These are phyloP conservation scores for Epinotia bilunana DNA, from an alignment of 2,888 invertebrate species.

Conservation along the genomic window DNA sequence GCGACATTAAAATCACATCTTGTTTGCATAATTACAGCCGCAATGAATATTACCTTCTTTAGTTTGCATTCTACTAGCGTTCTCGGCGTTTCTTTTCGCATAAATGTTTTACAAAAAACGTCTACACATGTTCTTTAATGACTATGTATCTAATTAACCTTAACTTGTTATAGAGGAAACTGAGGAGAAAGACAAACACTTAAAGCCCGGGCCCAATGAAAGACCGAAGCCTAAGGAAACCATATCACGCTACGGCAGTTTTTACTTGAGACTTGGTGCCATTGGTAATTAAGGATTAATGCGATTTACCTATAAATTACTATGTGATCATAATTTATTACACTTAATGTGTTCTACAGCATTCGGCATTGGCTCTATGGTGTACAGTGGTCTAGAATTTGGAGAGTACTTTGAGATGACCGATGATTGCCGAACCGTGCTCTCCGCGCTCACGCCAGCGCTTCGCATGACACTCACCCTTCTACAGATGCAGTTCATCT, in stretches of 20 bases:
- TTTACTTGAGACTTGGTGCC: constrained; percentile 93
- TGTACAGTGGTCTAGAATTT: constrained; percentile 88
- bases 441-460: constrained; percentile 91
- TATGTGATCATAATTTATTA: not conserved
- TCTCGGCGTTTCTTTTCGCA: constrained; percentile 68
- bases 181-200: constrained; percentile 71
- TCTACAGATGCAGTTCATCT: constrained; percentile 96
- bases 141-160: constrained; percentile 49
- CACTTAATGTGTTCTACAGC: constrained; percentile 57
- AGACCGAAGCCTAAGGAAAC: constrained; percentile 71
- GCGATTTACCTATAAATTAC: not conserved
- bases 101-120: constrained; percentile 67
- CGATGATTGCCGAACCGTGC: constrained; percentile 86
- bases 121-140: constrained; percentile 58
- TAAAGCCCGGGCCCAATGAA: constrained; percentile 66
- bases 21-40: constrained; percentile 79
- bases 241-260: constrained; percentile 90
- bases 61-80: constrained; percentile 75
- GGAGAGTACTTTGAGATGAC: constrained; percentile 90
- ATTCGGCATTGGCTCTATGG: constrained; percentile 88
- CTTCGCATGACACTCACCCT: constrained; percentile 93
- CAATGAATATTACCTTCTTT: constrained; percentile 78
- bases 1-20: constrained; percentile 83
- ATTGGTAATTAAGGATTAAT: constrained; percentile 82
- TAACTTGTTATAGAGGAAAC: constrained; percentile 62